Evolutionary conservation across 2,797 vertebrate genomes (phyloP).

Genomic region (Scleropages formosus): DNA sequence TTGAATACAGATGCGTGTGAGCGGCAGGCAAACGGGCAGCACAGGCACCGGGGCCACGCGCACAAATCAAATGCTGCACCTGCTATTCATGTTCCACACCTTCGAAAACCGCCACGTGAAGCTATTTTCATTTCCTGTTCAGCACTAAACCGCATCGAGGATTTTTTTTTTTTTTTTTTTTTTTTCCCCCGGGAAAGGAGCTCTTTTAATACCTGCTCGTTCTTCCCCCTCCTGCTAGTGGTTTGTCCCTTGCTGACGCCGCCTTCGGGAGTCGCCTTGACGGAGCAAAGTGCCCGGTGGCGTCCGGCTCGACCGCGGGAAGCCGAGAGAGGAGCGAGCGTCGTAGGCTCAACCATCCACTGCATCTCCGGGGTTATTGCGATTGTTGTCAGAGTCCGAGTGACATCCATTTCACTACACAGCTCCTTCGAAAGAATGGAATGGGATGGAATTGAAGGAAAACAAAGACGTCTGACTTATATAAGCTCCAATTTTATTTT

Average conservation of each 20-base stretch:
- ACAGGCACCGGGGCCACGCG: constrained; percentile 39
- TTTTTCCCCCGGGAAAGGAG: not conserved
- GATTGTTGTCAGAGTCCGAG: constrained; percentile 83
- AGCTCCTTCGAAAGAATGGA: constrained; percentile 65
- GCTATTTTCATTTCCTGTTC: not conserved
- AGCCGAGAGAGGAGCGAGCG: constrained; percentile 73
- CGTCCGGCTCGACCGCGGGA: constrained; percentile 70
- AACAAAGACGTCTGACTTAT: not conserved
- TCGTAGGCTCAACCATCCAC: constrained; percentile 82
- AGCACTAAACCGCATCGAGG: not conserved
- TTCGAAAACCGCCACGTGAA: not conserved
- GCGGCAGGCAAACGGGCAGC: constrained; percentile 53
- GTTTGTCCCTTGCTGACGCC: constrained; percentile 67
- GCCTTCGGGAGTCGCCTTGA: constrained; percentile 55
- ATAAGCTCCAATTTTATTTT: too few relatives aligned
- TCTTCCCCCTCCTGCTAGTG: constrained; percentile 73
- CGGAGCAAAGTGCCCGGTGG: constrained; percentile 61
- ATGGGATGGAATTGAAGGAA: too few relatives aligned
- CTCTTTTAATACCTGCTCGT: constrained; percentile 77
- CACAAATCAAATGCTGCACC: constrained; percentile 56
- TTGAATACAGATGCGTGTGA: constrained; percentile 67
- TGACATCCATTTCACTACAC: constrained; percentile 65
- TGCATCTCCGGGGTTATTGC: constrained; percentile 78
- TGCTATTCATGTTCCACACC: constrained; percentile 44
- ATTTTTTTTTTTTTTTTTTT: not conserved